These are phyloP conservation scores for Himalopsyche phryganea DNA, from an alignment of 1,140 invertebrate genomes.

Conservation along the genomic window DNA sequence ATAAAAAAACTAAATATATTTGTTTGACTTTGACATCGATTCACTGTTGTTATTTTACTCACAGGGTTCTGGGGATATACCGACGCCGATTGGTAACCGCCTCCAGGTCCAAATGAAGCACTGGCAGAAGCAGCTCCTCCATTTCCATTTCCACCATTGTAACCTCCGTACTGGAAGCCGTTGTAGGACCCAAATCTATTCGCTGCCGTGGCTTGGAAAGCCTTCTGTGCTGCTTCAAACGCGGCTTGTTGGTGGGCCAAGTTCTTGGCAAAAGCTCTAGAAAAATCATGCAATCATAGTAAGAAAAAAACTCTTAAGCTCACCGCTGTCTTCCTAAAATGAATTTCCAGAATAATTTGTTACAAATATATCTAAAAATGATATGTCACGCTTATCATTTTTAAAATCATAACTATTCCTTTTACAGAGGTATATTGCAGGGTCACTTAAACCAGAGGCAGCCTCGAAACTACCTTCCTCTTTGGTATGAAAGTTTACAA, in stretches of 20 bases:
- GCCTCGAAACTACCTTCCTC: too few relatives aligned
- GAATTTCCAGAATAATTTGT: too few relatives aligned
- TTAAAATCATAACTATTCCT: too few relatives aligned
- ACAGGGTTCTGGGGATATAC: conserved; percentile 58
- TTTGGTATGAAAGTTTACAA: too few relatives aligned
- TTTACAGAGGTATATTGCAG: too few relatives aligned
- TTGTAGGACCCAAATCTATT: conserved; percentile 35
- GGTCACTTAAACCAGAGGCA: too few relatives aligned
- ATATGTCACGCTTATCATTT: too few relatives aligned
- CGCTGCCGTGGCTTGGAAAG: conserved; percentile 45
- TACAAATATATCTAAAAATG: too few relatives aligned
- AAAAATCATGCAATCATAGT: not conserved
- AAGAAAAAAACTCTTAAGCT: too few relatives aligned
- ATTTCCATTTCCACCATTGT: conserved; percentile 25
- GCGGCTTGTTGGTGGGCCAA: conserved; percentile 41
- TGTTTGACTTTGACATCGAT: too few relatives aligned
- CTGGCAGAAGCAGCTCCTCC: conserved; percentile 40
- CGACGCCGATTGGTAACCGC: conserved; percentile 52
- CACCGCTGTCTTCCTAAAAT: too few relatives aligned
- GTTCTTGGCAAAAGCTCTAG: conserved; percentile 45
- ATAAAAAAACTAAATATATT: too few relatives aligned
- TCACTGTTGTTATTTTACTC: conserved; percentile 35
- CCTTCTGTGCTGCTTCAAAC: conserved; percentile 41
- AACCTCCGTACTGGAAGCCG: conserved; percentile 24
- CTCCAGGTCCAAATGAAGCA: conserved; percentile 50